Percentiles rank a stretch among this genome's conserved stretches.
These are phyloP conservation scores for Galeopsomyia nigrocyanea DNA, from an alignment of 2,888 invertebrate species.

Conservation along the genomic window DNA sequence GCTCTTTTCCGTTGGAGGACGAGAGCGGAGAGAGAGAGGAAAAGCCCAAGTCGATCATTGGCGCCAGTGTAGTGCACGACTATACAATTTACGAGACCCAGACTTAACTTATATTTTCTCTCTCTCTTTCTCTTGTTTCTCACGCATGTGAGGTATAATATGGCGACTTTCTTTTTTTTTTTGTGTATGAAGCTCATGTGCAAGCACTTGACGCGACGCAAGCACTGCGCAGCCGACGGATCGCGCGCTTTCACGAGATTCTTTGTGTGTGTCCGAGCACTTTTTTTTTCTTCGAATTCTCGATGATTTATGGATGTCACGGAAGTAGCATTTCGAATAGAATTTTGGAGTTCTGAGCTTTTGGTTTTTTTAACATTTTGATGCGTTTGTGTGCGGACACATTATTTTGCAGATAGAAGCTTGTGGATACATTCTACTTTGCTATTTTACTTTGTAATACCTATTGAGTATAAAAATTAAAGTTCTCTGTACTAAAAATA, in stretches of 20 bases:
- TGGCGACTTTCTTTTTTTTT: neutral
- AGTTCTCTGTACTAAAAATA: too few species aligned
- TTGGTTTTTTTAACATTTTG: too few species aligned
- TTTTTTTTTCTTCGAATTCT: too few species aligned
- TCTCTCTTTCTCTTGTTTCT: constrained; percentile 37
- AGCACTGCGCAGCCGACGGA: constrained; percentile 49
- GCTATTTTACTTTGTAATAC: too few species aligned
- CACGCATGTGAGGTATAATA: constrained; percentile 22
- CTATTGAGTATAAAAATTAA: too few species aligned
- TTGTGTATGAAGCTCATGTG: constrained; percentile 48
- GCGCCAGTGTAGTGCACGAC: constrained; percentile 47
- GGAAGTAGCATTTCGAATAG: too few species aligned
- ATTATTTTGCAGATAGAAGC: too few species aligned
- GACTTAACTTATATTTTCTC: neutral
- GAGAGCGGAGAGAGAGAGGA: neutral
- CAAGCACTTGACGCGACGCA: constrained; percentile 55
- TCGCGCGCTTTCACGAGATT: neutral
- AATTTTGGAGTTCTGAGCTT: too few species aligned
- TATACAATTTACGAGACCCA: constrained; percentile 51
- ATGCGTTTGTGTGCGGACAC: too few species aligned
- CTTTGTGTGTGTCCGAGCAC: too few species aligned
- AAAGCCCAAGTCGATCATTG: constrained; percentile 28
- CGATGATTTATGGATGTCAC: too few species aligned
- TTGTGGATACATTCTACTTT: too few species aligned
- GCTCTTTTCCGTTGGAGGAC: constrained; percentile 16